Base-by-base conservation (phyloP, 2,797 vertebrate species). In the Podarcis siculus region DNA sequence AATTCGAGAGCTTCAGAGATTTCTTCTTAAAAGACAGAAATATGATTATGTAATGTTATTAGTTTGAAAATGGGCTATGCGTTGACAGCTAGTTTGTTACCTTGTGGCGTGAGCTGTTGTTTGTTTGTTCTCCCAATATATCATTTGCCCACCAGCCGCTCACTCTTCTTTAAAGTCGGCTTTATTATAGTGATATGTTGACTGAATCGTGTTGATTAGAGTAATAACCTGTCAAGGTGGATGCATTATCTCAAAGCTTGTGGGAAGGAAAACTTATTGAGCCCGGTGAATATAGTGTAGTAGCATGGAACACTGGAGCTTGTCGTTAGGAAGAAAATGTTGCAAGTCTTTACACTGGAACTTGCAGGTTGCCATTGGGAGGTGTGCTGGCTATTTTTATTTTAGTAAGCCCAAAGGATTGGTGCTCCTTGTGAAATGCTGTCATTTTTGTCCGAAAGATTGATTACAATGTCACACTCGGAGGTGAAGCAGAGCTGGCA, bases 331-430 rank as follows among this genome's bases (percentile, higher is more conserved):
- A 84, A 3, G 85, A 91, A 79, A 85, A 39, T 12, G 5, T 64
- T 37, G 9, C 64, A 45, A 25, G 7, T 91, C 55, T 80, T 90
- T 32, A 12, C 32, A 8, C 77, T n/a, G 45, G 39, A 69, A 35
- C 87, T 87, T 92, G 39, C 64, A 88, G 93, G 90, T 91, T 89
- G 82, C 49, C 85, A 0, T 90, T 88, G 71, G 64, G 88, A 94
- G 90, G 83, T 87, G 88, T 85, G 76, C 37, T 32, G 81, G 42
- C 92, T 94, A 92, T 95, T 95, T 95, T 94, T 95, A 94, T 90
- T 94, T 92, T 87, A 92, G 87, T 58, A 91, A 93, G 86, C 93
- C 93, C 90, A 88, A 72, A 94, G 92, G 92, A 94, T 86, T 93
- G 87, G 89, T 92, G 84, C 86, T 88, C 94, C 88, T 93, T 89